Evolutionary conservation across 2,888 invertebrate species (phyloP).

Genomic region (Saturnia japonica): DNA sequence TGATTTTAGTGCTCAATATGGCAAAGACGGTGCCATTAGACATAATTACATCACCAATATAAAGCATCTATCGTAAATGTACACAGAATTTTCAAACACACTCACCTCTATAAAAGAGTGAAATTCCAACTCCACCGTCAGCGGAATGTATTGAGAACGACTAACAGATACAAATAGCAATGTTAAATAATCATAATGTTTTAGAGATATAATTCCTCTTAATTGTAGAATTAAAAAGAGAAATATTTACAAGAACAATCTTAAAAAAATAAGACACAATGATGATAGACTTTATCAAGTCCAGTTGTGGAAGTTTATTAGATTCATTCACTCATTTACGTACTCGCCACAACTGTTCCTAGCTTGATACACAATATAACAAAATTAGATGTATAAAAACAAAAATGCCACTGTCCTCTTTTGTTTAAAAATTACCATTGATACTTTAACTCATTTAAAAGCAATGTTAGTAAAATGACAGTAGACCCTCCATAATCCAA

Average conservation of each 20-base stretch:
- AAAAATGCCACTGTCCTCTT: not conserved
- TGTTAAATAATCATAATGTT: not conserved
- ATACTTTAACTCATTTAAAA: no score
- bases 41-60: not conserved
- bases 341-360: not conserved
- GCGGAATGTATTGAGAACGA: not conserved
- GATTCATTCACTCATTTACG: not conserved
- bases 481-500: no score
- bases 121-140: not conserved
- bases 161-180: not conserved
- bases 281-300: not conserved
- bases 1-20: not conserved
- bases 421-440: no score
- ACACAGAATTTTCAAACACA: not conserved
- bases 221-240: not conserved
- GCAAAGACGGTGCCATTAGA: not conserved
- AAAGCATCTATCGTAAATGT: not conserved
- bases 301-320: not conserved
- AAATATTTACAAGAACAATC: constrained; percentile 1
- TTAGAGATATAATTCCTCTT: constrained; percentile 3
- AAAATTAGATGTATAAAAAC: not conserved
- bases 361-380: not conserved
- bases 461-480: no score
- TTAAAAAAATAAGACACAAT: not conserved
- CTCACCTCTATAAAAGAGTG: not conserved